phyloP scores from a whole-genome alignment of 2,797 vertebrate species.

The Manis pentadactyla region DNA sequence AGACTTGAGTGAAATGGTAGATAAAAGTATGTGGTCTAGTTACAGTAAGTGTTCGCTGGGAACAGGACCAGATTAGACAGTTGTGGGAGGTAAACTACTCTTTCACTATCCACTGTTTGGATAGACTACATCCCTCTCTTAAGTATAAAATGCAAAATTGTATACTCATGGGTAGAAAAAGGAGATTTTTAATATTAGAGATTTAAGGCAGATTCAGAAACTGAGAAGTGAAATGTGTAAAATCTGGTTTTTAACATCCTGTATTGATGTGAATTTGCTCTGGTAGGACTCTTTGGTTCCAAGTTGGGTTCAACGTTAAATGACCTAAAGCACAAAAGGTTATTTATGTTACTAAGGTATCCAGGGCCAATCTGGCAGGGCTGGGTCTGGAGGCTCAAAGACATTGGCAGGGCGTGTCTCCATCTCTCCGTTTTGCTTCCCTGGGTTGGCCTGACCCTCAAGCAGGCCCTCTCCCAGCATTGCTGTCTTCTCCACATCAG shows the following conservation, averaged over 20 bases:
- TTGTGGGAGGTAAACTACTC: no score
- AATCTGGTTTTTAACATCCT: not conserved
- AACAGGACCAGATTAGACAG: no score
- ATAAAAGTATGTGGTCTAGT: not conserved
- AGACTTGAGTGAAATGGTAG: not conserved
- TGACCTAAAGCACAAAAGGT: not conserved
- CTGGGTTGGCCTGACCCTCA: not conserved
- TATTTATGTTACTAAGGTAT: not conserved
- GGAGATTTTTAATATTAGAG: not conserved
- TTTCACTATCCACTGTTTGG: not conserved
- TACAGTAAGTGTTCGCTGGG: not conserved
- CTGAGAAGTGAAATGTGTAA: not conserved
- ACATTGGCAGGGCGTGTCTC: not conserved
- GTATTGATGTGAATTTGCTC: not conserved
- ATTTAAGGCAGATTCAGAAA: conserved; percentile 23
- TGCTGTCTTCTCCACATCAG: not conserved
- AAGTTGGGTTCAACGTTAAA: not conserved
- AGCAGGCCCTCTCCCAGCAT: not conserved
- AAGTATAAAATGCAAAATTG: not conserved
- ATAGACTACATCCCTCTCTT: not conserved
- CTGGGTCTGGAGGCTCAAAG: accelerated
- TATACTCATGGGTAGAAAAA: not conserved
- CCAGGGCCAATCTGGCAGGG: not conserved
- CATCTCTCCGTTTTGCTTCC: not conserved
- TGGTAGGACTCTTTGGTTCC: conserved; percentile 10